Percentiles rank a stretch among this genome's conserved stretches.
phyloP scores from a whole-genome alignment of 2,797 vertebrate genomes.

The Clarias pachynema region DNA sequence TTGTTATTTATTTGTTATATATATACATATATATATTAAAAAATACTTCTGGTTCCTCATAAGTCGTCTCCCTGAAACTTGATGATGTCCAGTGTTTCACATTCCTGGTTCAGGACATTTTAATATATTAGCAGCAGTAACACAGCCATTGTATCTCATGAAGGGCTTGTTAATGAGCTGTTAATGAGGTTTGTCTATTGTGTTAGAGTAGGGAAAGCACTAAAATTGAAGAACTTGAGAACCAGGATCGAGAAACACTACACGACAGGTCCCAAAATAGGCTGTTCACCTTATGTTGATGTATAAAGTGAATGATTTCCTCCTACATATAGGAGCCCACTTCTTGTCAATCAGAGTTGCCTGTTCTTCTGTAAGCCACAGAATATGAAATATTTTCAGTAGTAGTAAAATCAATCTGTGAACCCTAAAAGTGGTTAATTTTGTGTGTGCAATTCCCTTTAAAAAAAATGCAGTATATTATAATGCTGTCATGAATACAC shows the following conservation, averaged over 20 bases:
- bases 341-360: conserved; percentile 54
- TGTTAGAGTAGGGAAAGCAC: background rate
- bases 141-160: conserved; percentile 17
- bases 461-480: conserved; percentile 20
- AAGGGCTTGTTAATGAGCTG: background rate
- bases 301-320: conserved; percentile 54
- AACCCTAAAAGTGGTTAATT: conserved; percentile 35
- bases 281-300: conserved; percentile 31
- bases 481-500: conserved; percentile 33
- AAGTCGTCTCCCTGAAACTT: conserved; percentile 43
- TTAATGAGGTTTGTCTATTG: background rate
- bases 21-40: background rate
- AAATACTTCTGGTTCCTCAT: conserved; percentile 47
- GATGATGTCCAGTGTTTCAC: conserved; percentile 25
- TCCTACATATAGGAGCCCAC: background rate
- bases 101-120: background rate
- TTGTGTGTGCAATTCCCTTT: conserved; percentile 43
- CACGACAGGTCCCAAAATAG: background rate
- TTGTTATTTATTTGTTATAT: conserved; percentile 25
- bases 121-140: background rate
- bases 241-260: background rate
- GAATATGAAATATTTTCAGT: conserved; percentile 49
- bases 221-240: background rate
- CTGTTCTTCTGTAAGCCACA: conserved; percentile 52
- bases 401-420: conserved; percentile 53